Percentiles rank a stretch among this genome's conserved stretches.
phyloP scores from a whole-genome alignment of 2,888 invertebrate genomes.

The Sipha maydis region DNA sequence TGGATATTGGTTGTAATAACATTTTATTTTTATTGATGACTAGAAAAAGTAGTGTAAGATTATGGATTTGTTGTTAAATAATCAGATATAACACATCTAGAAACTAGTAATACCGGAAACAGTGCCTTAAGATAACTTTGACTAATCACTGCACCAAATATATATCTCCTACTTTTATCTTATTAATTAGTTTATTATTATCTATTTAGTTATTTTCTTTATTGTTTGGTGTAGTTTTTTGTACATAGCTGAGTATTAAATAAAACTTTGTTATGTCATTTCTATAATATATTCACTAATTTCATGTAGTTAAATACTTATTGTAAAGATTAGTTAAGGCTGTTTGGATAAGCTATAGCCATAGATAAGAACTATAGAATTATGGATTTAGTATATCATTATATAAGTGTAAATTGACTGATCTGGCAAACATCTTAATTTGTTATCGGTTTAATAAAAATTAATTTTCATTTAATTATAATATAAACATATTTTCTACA shows the following conservation, averaged over 20 bases:
- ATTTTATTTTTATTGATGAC: no score
- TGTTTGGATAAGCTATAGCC: constrained; percentile 41
- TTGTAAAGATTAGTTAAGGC: constrained; percentile 35
- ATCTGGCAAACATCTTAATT: constrained; percentile 26
- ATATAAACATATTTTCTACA: not conserved
- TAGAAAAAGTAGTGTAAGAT: no score
- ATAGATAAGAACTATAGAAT: constrained; percentile 46
- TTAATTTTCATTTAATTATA: not conserved
- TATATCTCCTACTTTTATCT: no score
- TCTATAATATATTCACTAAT: constrained; percentile 27
- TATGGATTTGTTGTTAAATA: no score
- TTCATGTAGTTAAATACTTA: constrained; percentile 27
- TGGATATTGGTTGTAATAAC: not conserved
- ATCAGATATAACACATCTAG: no score
- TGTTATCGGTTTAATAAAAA: constrained; percentile 21
- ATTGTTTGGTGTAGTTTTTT: not conserved
- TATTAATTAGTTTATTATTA: no score
- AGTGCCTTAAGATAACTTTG: no score
- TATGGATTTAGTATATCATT: constrained; percentile 42
- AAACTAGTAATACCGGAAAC: no score
- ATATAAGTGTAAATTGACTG: constrained; percentile 37
- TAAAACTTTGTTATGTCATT: constrained; percentile 16
- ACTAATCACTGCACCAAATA: no score
- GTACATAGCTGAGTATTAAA: not conserved
- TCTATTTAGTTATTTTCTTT: no score